These are phyloP conservation scores for Ectemnius cavifrons DNA, from an alignment of 2,888 invertebrate genomes.

Conservation along the genomic window DNA sequence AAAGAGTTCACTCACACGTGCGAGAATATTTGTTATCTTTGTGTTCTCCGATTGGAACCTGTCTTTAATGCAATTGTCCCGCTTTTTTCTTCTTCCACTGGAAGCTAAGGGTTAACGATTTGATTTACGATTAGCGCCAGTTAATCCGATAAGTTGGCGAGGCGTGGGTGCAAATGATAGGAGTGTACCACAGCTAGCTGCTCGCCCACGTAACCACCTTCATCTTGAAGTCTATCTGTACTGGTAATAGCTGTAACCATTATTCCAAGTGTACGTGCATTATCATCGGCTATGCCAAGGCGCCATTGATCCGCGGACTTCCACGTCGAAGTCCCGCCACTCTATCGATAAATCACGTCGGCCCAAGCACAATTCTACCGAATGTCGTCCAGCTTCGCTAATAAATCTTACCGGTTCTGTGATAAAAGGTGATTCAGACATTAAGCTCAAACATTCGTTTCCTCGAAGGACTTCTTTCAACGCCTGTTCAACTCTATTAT, in stretches of 20 bases:
- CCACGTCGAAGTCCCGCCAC: background rate
- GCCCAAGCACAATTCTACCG: background rate
- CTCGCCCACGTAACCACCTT: conserved; percentile 30
- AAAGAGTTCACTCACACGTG: background rate
- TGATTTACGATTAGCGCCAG: conserved; percentile 60
- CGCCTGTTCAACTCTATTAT: too few species aligned
- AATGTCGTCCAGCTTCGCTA: background rate
- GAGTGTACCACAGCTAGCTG: conserved; percentile 41
- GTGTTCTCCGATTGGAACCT: background rate
- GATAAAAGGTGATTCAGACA: too few species aligned
- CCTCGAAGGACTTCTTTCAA: too few species aligned
- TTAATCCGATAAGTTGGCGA: conserved; percentile 58
- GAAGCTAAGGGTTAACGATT: conserved; percentile 33
- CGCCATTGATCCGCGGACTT: background rate
- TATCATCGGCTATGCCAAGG: conserved; percentile 27
- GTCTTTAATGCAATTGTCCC: background rate
- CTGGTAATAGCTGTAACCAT: background rate
- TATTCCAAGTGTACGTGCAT: conserved; percentile 5
- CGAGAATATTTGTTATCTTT: background rate
- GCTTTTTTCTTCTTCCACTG: conserved; percentile 46
- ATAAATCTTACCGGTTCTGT: background rate
- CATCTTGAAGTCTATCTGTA: background rate
- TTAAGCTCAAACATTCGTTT: too few species aligned
- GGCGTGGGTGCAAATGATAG: conserved; percentile 53
- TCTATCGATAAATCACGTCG: conserved; percentile 2